A percentile compares a stretch with the other conserved stretches of the same genome.
Conservation (phyloP, 1,140 invertebrate genomes). For the Drosophila nebulosa region DNA sequence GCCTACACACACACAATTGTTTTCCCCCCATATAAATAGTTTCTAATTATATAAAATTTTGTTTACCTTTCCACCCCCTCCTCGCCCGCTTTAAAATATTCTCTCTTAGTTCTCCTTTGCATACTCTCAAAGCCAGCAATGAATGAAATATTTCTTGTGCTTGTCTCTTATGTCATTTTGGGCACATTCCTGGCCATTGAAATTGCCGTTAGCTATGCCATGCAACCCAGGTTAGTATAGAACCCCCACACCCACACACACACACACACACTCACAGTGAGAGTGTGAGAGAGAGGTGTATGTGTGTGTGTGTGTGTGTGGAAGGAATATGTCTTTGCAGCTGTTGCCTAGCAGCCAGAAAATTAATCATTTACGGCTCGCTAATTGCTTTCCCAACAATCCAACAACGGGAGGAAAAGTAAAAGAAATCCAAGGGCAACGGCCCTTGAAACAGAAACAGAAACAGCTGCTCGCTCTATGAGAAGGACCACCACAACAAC, state of each 20-base stretch:
- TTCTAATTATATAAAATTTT: slow-evolving; percentile 9
- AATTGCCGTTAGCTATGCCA: slow-evolving; percentile 83
- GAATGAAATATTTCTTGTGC: slow-evolving; percentile 92
- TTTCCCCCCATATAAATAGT: slow-evolving; percentile 7
- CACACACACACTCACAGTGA: not conserved
- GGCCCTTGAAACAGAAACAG: not conserved
- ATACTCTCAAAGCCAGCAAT: slow-evolving; percentile 90
- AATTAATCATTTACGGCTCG: slow-evolving; percentile 62
- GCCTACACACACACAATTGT: too few species aligned
- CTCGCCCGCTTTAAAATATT: not conserved
- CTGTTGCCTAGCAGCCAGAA: slow-evolving; percentile 28
- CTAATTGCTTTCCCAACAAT: slow-evolving; percentile 51
- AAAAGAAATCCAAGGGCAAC: not conserved
- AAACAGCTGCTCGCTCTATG: not conserved
- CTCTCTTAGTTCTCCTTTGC: slow-evolving; percentile 84
- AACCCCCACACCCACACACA: not conserved
- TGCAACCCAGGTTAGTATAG: slow-evolving; percentile 81
- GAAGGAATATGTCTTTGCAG: not conserved
- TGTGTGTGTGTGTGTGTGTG: too few species aligned
- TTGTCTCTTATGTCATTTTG: slow-evolving; percentile 90
- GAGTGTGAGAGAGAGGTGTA: not conserved
- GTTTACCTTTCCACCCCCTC: not conserved
- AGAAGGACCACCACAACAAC: not conserved
- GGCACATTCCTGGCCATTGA: slow-evolving; percentile 87
- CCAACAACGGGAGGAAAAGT: not conserved